Evolutionary conservation across 2,888 invertebrate genomes (phyloP).

Genomic region (Sycophila texana): DNA sequence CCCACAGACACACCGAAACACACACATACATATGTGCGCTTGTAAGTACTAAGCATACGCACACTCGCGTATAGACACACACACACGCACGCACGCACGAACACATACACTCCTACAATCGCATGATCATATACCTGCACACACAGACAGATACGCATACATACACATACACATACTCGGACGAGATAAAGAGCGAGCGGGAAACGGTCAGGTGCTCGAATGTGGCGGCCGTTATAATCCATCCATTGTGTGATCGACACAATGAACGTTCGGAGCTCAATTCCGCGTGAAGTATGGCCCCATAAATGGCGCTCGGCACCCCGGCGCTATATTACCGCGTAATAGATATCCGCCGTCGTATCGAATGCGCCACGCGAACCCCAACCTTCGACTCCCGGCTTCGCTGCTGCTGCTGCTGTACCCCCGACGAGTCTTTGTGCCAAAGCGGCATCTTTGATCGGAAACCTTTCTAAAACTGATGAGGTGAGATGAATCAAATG

Average conservation of each 20-base stretch:
- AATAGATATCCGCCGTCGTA: constrained; percentile 61
- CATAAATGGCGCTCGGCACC: constrained; percentile 62
- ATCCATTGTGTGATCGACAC: constrained; percentile 69
- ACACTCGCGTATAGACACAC: too few species aligned
- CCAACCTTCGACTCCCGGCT: neutral
- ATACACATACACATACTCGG: neutral
- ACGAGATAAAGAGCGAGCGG: neutral
- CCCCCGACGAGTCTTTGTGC: neutral
- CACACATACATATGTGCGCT: too few species aligned
- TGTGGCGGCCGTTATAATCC: constrained; percentile 67
- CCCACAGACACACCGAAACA: too few species aligned
- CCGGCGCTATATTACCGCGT: constrained; percentile 57
- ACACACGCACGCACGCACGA: too few species aligned
- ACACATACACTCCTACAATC: too few species aligned
- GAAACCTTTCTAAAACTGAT: too few species aligned
- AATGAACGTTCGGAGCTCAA: constrained; percentile 67
- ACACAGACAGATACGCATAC: neutral
- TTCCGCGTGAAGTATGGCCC: constrained; percentile 67
- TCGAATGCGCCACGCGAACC: neutral
- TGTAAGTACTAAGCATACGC: too few species aligned
- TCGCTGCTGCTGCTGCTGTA: neutral
- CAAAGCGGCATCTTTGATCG: too few species aligned
- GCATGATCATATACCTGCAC: too few species aligned
- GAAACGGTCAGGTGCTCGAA: constrained; percentile 60
- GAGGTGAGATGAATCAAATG: too few species aligned